These are phyloP conservation scores for Aegithalos caudatus DNA, from an alignment of 2,113 vertebrate species.

Conservation along the genomic window DNA sequence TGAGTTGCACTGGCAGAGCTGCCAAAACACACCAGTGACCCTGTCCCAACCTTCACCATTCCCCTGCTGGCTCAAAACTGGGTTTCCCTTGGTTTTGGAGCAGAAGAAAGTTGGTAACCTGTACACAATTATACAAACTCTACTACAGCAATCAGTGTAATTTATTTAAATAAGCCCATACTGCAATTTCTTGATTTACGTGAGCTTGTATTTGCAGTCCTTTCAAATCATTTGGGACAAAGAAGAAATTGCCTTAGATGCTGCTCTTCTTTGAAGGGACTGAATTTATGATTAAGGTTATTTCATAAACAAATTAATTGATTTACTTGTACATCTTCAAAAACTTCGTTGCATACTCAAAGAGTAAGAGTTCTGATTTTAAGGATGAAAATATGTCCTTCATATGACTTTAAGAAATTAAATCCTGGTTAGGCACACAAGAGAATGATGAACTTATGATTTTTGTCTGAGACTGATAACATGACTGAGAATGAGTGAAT, in stretches of 20 bases:
- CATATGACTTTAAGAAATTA: background rate
- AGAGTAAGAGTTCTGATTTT: background rate
- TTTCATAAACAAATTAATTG: constrained; percentile 37
- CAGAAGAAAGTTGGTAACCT: background rate
- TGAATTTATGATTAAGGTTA: background rate
- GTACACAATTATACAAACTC: background rate
- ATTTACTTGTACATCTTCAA: constrained; percentile 11
- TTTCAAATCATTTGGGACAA: background rate
- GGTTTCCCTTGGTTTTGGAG: background rate
- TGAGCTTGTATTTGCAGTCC: background rate
- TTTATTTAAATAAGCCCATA: constrained; percentile 8
- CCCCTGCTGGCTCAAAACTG: background rate
- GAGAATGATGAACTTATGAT: background rate
- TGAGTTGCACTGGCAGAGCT: background rate
- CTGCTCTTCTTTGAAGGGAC: constrained; percentile 20
- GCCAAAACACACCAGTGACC: background rate
- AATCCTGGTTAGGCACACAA: background rate
- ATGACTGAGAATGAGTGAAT: background rate
- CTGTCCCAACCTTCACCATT: background rate
- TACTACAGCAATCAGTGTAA: background rate
- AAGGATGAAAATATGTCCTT: background rate
- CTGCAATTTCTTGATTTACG: background rate
- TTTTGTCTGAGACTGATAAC: background rate
- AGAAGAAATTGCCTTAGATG: constrained; percentile 20
- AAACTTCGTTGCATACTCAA: background rate